phyloP scores from a whole-genome alignment of 2,797 vertebrate species.

The Chelon labrosus region DNA sequence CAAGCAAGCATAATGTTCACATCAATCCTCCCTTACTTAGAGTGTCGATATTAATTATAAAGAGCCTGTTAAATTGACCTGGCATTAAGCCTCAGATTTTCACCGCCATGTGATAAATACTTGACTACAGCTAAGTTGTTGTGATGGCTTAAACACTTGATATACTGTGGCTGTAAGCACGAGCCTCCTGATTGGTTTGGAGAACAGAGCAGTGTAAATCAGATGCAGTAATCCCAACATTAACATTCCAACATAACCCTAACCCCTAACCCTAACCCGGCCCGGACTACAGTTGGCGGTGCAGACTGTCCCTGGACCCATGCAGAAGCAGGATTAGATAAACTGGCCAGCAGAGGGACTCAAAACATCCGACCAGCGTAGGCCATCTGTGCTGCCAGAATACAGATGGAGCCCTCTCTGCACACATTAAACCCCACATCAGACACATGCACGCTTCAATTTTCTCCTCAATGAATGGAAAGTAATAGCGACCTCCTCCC shows the following conservation, averaged over 20 bases:
- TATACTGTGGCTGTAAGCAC: slow-evolving; percentile 2
- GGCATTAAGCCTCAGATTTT: slow-evolving; percentile 30
- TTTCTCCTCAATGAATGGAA: slow-evolving; percentile 74
- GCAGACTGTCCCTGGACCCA: slow-evolving; percentile 41
- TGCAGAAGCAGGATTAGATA: slow-evolving; percentile 52
- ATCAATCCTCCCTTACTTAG: neutral
- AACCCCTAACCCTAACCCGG: slow-evolving; percentile 11
- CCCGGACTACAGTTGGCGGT: slow-evolving; percentile 41
- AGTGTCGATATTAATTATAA: slow-evolving; percentile 33
- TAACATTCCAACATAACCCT: too few relatives aligned
- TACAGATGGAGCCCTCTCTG: slow-evolving; percentile 66
- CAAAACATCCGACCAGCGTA: slow-evolving; percentile 52
- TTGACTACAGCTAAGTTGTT: slow-evolving; percentile 12
- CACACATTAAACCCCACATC: slow-evolving; percentile 70
- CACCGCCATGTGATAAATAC: slow-evolving; percentile 44
- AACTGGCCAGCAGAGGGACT: slow-evolving; percentile 72
- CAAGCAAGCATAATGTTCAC: neutral
- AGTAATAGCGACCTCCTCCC: slow-evolving; percentile 61
- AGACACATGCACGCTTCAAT: slow-evolving; percentile 71
- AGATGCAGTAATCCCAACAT: slow-evolving; percentile 47
- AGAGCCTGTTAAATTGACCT: slow-evolving; percentile 42
- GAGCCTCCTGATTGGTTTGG: slow-evolving; percentile 44
- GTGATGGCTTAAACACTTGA: slow-evolving; percentile 7
- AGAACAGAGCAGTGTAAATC: slow-evolving; percentile 31
- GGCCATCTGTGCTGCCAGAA: slow-evolving; percentile 71